Conservation (phyloP, 92 coral and sea anemone genomes). For the Siderastrea radians region DNA sequence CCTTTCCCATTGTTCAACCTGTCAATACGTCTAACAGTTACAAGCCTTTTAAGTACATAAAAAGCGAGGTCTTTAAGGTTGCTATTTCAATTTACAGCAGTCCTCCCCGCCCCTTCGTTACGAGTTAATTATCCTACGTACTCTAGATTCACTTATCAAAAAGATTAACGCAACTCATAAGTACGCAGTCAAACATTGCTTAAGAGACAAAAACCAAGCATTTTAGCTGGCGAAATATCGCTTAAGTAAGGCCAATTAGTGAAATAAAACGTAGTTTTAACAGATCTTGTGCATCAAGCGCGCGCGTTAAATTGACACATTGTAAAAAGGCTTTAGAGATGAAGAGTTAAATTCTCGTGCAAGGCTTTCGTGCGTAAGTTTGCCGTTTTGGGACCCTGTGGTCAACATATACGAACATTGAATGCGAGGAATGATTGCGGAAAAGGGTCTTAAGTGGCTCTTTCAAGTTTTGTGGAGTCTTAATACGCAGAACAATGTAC, state of each 20-base stretch:
- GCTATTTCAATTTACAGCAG: conserved; percentile 64
- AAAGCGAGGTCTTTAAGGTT: conserved; percentile 66
- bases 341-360: neutral
- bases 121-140: conserved; percentile 33
- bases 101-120: conserved; percentile 83
- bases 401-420: neutral
- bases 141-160: conserved; percentile 40
- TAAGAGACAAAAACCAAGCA: conserved; percentile 32
- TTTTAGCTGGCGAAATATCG: conserved; percentile 15
- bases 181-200: conserved; percentile 39
- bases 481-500: conserved; percentile 30
- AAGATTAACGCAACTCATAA: conserved; percentile 42
- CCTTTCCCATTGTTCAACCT: conserved; percentile 39
- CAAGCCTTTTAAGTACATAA: conserved; percentile 70
- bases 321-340: neutral
- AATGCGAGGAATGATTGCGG: conserved; percentile 19
- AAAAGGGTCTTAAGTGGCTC: conserved; percentile 30
- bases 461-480: conserved; percentile 23
- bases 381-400: conserved; percentile 16
- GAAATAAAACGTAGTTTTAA: conserved; percentile 6
- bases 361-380: conserved; percentile 13
- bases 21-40: conserved; percentile 49
- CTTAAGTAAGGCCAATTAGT: conserved; percentile 17
- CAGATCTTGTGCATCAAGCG: neutral
- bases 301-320: conserved; percentile 2